Evolutionary conservation across 64 coral and sea anemone species (phyloP), one percentile per base, ranked within the genome.

Genomic region (Stylophora pistillata): DNA sequence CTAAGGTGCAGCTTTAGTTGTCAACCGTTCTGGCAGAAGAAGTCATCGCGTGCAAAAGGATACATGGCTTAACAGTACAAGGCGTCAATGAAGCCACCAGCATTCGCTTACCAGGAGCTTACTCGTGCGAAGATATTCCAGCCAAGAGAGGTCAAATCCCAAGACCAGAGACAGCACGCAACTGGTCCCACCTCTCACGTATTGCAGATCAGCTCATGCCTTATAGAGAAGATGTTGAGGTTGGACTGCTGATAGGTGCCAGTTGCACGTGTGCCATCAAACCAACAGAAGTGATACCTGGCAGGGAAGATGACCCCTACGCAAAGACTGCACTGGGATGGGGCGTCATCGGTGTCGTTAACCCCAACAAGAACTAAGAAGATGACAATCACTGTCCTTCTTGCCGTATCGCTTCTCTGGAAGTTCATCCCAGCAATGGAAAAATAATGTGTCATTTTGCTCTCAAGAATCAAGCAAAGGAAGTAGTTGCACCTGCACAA

Each of bases 151-250:
- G 69, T 0, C 69, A 72, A 15, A 72, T 72, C n/a, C 69, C 69
- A 72, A 72, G 69, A 72, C 69, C 69, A 72, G 69, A 72, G 69
- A 72, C 69, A 72, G 69, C 69, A 16, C 69, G 21, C 20, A 72
- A 72, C 21, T 72, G 69, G 69, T 23, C 69, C 18, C 69, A 31
- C 21, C 69, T 72, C 30, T 13, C 21, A 27, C 69, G 3, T 21
- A 30, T 72, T n/a, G 0, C 2, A n/a, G 69, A 72, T 2, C 21
- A 2, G 69, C 27, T 72, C 10, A 72, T 72, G 69, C 69, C 69
- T n/a, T 31, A 21, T 23, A 72, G 69, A 27, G 0, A 72, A 30
- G 69, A n/a, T 72, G 0, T 72, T 3, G 2, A n/a, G 21, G 69
- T 72, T 28, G 69, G 69, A 0, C 15, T 72, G 30, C 15, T 72